A percentile compares a stretch with the other conserved stretches of the same genome.
Evolutionary conservation across 2,797 vertebrate genomes (phyloP).

Genomic region (Tokudaia tokunoshimensis): DNA sequence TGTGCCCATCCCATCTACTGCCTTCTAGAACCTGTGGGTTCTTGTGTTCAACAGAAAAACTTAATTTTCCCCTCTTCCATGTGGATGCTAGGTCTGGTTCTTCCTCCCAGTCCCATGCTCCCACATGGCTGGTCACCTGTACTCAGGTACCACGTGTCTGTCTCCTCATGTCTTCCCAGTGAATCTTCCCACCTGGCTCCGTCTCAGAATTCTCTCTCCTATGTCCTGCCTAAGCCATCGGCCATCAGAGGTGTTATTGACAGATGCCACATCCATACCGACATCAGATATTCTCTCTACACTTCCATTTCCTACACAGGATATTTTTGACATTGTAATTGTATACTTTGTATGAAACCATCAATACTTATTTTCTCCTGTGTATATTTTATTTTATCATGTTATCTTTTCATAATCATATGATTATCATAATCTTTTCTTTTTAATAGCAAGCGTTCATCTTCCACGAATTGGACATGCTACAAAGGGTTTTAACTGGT

Average conservation of each 20-base stretch:
- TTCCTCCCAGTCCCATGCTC: neutral
- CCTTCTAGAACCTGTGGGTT: neutral
- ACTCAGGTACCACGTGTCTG: too few species aligned
- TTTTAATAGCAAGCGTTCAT: conserved; percentile 93
- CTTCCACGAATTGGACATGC: conserved; percentile 95
- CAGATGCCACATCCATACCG: neutral
- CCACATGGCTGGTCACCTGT: neutral
- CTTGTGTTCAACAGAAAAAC: conserved; percentile 3
- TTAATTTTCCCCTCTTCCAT: neutral
- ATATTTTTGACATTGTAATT: conserved; percentile 41
- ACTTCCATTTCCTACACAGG: neutral
- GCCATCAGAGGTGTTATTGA: neutral
- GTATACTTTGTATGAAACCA: neutral
- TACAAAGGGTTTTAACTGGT: conserved; percentile 97
- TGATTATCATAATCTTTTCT: conserved; percentile 28
- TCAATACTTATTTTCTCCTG: neutral
- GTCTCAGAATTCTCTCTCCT: neutral
- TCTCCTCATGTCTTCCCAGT: neutral
- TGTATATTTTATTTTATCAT: conserved; percentile 19
- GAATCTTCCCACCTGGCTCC: neutral
- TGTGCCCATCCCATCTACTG: neutral
- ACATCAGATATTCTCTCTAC: neutral
- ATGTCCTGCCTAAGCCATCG: neutral
- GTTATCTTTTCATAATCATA: neutral
- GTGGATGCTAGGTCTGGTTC: neutral